Conservation (phyloP, 2,797 vertebrate species). For the Ispidina picta region DNA sequence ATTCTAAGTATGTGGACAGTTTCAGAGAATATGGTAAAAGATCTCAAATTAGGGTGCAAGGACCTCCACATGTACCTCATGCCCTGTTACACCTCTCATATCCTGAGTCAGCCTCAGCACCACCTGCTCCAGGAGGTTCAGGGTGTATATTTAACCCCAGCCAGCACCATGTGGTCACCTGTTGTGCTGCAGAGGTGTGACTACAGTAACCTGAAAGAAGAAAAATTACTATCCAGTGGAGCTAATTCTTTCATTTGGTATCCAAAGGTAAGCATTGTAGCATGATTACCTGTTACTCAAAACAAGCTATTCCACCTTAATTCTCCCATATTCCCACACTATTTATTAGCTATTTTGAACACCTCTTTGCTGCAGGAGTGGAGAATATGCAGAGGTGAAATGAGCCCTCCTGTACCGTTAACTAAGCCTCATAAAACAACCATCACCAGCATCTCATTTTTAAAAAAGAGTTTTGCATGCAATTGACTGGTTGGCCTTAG, state of each 20-base stretch:
- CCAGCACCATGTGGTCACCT: accelerated
- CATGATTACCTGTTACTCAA: not conserved
- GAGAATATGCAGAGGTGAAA: not conserved
- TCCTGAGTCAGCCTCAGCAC: not conserved
- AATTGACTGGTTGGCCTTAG: not conserved
- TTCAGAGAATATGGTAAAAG: not conserved
- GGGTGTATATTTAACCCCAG: accelerated
- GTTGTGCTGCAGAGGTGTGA: not conserved
- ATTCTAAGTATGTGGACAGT: not conserved
- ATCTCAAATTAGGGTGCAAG: not conserved
- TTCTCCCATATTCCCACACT: not conserved
- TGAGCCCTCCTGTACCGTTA: not conserved
- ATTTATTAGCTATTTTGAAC: not conserved
- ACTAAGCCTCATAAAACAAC: not conserved
- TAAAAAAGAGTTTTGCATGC: not conserved
- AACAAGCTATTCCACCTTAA: not conserved
- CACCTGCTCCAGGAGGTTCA: accelerated
- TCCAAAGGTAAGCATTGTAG: not conserved
- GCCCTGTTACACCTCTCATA: not conserved
- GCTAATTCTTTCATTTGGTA: not conserved
- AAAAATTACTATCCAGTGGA: not conserved
- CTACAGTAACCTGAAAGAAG: not conserved
- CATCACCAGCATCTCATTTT: not conserved
- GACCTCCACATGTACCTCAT: not conserved
- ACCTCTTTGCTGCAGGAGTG: not conserved